Evolutionary conservation across 2,113 vertebrate species (phyloP).

Genomic region (Ondatra zibethicus): DNA sequence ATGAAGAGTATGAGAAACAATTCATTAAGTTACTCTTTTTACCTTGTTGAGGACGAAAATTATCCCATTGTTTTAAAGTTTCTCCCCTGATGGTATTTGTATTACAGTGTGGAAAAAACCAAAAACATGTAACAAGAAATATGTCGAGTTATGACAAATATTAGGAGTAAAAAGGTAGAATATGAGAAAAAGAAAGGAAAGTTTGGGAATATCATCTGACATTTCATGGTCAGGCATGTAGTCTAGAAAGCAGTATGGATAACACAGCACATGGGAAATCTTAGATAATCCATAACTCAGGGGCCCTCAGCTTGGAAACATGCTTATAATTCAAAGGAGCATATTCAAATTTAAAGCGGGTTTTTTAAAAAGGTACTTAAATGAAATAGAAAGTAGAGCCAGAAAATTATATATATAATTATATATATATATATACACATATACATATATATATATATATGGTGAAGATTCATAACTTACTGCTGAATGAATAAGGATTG

Average conservation of each 20-base stretch:
- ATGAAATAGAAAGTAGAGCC: not conserved
- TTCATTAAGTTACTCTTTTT: not conserved
- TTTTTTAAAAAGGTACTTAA: not conserved
- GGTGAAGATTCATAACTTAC: not conserved
- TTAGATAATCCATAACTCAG: not conserved
- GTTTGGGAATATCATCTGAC: not conserved
- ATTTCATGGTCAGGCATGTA: not conserved
- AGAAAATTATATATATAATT: not conserved
- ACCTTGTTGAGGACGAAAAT: not conserved
- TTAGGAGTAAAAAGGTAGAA: not conserved
- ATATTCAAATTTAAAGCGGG: not conserved
- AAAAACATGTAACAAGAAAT: not conserved
- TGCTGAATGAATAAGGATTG: not conserved
- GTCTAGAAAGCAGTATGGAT: not conserved
- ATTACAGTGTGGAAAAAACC: not conserved
- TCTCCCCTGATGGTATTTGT: not conserved
- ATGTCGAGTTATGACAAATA: not conserved
- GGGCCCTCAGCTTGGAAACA: not conserved
- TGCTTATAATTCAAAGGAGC: not conserved
- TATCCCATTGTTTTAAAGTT: not conserved
- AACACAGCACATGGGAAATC: not conserved
- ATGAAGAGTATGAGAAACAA: not conserved
- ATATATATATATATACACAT: too few relatives aligned
- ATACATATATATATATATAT: too few relatives aligned
- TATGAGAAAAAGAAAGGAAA: not conserved